Conservation (phyloP, 2,888 invertebrate species). For the Cyclophora punctaria region DNA sequence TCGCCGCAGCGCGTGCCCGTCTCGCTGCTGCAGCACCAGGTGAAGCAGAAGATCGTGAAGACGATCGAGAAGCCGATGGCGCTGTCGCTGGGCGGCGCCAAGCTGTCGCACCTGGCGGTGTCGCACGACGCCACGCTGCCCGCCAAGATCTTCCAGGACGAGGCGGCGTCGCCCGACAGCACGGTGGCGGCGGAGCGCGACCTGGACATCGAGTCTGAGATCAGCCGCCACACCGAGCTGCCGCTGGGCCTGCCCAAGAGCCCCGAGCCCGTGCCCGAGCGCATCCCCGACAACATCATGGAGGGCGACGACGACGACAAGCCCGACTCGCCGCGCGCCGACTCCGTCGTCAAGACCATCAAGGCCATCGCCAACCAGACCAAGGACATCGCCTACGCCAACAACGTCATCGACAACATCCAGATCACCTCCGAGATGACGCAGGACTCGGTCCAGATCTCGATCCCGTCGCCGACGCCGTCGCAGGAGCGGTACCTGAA, state of each 20-base stretch:
- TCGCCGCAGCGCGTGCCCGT: conserved; percentile 54
- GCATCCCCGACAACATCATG: conserved; percentile 69
- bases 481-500: conserved; percentile 79
- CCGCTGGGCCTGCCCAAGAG: conserved; percentile 60
- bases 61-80: conserved; percentile 69
- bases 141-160: conserved; percentile 80
- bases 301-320: conserved; percentile 68
- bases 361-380: conserved; percentile 74
- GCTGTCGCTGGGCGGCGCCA: conserved; percentile 67
- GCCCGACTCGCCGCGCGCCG: conserved; percentile 35
- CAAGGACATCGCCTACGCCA: conserved; percentile 50
- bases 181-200: conserved; percentile 47
- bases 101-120: conserved; percentile 73
- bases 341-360: conserved; percentile 67
- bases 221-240: conserved; percentile 68
- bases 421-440: conserved; percentile 73
- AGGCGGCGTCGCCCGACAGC: conserved; percentile 77
- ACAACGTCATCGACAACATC: conserved; percentile 68
- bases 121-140: conserved; percentile 76
- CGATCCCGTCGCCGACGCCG: conserved; percentile 79
- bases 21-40: conserved; percentile 64
- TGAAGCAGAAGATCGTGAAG: conserved; percentile 70
- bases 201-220: conserved; percentile 67
- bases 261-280: conserved; percentile 68
- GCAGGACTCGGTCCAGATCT: conserved; percentile 79